Evolutionary conservation across 2,113 vertebrate genomes (phyloP), one percentile per base, ranked within the genome.

Genomic region (Alligator sinensis): DNA sequence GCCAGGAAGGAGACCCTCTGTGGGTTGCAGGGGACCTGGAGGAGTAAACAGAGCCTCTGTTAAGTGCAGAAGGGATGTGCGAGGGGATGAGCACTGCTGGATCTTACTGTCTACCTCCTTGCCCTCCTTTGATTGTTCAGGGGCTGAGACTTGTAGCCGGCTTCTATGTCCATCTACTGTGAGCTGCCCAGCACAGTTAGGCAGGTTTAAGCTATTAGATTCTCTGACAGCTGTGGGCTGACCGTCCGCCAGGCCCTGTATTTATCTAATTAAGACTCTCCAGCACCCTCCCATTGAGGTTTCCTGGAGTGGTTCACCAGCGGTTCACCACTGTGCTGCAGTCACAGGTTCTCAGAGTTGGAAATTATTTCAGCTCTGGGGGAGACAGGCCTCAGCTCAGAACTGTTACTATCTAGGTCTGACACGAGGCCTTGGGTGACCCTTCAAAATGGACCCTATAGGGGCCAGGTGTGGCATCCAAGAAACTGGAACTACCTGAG

Each of bases 191-290:
- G 82, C 7, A 57, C 79, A 17, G 38, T 79, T 76, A 62, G 84
- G 92, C 76, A 55, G 94, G 94, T 86, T 94, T 74, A 66, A 92
- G 86, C 87, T 80, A 94, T 90, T 60, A 96, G 87, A 89, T 58
- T 80, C 92, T 81, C 61, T n/a, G 62, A 76, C 90, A 38, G 83
- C 82, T 96, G 97, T 14, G 97, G 97, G 92, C 91, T 96, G 93
- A 83, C 96, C 47, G 91, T 72, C 27, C 38, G 62, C 84, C 1
- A 30, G 78, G 59, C 95, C 91, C 96, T 97, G 83, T 96, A 98
- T 60, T 98, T 98, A 98, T 97, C 96, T 97, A 92, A 97, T 98
- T 97, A 98, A 28, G 88, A 16, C 13, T 3, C 17, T 58, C 5
- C 87, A 34, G 96, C 90, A 86, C 64, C 93, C 95, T 91, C 84